Evolutionary conservation across 2,113 vertebrate species (phyloP).

Genomic region (Gavia stellata): DNA sequence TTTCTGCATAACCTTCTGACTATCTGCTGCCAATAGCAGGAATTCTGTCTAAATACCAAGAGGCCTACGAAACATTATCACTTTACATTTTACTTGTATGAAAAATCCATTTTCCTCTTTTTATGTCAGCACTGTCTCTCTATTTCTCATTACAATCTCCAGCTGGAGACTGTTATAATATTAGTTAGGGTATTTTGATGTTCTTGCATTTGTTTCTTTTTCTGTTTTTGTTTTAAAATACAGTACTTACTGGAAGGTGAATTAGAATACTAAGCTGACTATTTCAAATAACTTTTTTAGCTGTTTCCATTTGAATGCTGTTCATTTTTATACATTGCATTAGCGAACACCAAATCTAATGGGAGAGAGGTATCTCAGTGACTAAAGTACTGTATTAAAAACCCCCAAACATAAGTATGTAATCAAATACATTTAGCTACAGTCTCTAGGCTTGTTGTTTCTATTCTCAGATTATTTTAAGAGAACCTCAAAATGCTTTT

Average conservation of each 20-base stretch:
- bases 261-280: conserved; percentile 11
- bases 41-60: background rate
- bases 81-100: conserved; percentile 1
- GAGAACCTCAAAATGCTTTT: background rate
- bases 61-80: conserved; percentile 6
- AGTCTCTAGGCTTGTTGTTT: background rate
- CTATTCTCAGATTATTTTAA: background rate
- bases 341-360: conserved; percentile 4
- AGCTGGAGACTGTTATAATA: conserved; percentile 9
- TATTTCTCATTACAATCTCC: conserved; percentile 8
- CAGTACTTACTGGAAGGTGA: conserved; percentile 10
- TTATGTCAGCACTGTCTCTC: background rate
- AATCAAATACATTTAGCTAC: background rate
- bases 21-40: background rate
- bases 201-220: background rate
- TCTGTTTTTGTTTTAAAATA: background rate
- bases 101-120: conserved; percentile 28
- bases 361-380: background rate
- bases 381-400: background rate
- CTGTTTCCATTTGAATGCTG: conserved; percentile 8
- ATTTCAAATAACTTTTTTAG: background rate
- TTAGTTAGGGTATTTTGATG: background rate
- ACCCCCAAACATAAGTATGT: background rate
- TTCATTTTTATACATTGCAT: conserved; percentile 20
- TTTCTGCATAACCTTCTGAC: background rate